Evolutionary conservation across 2,797 vertebrate species (phyloP).

Genomic region (Argentina silus): DNA sequence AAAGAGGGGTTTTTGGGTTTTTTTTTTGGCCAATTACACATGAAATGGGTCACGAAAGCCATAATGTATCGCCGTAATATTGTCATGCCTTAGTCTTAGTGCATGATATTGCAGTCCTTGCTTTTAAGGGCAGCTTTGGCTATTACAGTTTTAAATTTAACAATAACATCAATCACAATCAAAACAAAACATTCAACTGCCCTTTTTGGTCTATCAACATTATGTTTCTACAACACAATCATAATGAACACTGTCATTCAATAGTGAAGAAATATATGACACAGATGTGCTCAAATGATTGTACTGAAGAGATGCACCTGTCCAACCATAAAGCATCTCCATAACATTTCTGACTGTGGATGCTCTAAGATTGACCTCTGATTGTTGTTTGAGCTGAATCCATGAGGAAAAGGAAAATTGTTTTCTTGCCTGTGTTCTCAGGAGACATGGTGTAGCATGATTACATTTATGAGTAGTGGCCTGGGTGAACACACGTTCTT

Average conservation of each 20-base stretch:
- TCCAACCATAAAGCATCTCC: conserved; percentile 29
- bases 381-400: conserved; percentile 17
- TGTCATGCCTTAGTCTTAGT: too few species aligned
- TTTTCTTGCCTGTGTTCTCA: conserved; percentile 22
- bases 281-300: not conserved
- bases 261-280: conserved; percentile 32
- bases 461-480: conserved; percentile 48
- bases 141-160: not conserved
- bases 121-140: not conserved
- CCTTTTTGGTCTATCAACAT: conserved; percentile 13
- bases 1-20: not conserved
- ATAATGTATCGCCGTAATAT: too few species aligned
- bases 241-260: conserved; percentile 33
- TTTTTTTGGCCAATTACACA: not conserved
- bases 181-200: conserved; percentile 10
- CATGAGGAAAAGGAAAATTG: conserved; percentile 32
- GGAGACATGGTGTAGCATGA: conserved; percentile 31
- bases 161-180: not conserved
- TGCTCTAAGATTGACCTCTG: conserved; percentile 48
- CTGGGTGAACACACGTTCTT: conserved; percentile 37
- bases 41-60: too few species aligned
- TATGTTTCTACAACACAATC: not conserved
- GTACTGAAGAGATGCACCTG: conserved; percentile 25
- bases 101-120: not conserved
- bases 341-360: conserved; percentile 18